A percentile compares a stretch with the other conserved stretches of the same genome.
phyloP scores from a whole-genome alignment of 2,797 vertebrate genomes.

The Fistularia commersonii region DNA sequence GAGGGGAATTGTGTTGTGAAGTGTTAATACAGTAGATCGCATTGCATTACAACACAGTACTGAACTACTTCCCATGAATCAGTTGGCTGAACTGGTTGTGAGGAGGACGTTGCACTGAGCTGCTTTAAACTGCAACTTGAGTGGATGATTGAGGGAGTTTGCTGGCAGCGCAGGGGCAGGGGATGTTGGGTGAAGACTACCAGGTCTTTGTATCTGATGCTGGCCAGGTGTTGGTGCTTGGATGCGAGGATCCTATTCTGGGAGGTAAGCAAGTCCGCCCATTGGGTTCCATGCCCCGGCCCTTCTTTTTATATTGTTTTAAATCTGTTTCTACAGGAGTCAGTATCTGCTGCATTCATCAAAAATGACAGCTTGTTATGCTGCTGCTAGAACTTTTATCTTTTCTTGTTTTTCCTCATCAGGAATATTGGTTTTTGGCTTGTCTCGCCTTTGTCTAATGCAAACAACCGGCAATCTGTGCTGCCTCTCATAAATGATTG shows the following conservation, averaged over 20 bases:
- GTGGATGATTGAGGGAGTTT: slow-evolving; percentile 39
- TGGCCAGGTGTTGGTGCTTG: slow-evolving; percentile 56
- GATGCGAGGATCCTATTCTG: slow-evolving; percentile 23
- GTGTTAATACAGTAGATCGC: slow-evolving; percentile 21
- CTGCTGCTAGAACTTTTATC: slow-evolving; percentile 23
- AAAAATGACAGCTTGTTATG: background rate
- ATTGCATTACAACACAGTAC: slow-evolving; percentile 6
- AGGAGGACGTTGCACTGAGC: slow-evolving; percentile 7
- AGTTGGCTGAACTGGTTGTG: slow-evolving; percentile 1
- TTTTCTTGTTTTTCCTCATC: slow-evolving; percentile 31
- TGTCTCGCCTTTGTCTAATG: slow-evolving; percentile 58
- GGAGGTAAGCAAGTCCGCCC: slow-evolving; percentile 55
- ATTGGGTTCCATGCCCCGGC: background rate
- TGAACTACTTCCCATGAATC: slow-evolving; percentile 14
- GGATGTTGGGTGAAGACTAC: slow-evolving; percentile 60
- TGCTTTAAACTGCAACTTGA: slow-evolving; percentile 10
- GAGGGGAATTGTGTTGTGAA: slow-evolving; percentile 15
- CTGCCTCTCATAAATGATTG: slow-evolving; percentile 64
- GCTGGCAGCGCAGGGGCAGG: slow-evolving; percentile 37
- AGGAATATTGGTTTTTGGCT: slow-evolving; percentile 51
- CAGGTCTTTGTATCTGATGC: slow-evolving; percentile 60
- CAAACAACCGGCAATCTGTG: slow-evolving; percentile 58
- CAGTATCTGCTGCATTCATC: slow-evolving; percentile 7
- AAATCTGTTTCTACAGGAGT: too few relatives aligned
- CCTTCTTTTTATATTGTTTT: too few relatives aligned